Conservation (phyloP, 2,797 vertebrate genomes). For the Lindbergichthys nudifrons region DNA sequence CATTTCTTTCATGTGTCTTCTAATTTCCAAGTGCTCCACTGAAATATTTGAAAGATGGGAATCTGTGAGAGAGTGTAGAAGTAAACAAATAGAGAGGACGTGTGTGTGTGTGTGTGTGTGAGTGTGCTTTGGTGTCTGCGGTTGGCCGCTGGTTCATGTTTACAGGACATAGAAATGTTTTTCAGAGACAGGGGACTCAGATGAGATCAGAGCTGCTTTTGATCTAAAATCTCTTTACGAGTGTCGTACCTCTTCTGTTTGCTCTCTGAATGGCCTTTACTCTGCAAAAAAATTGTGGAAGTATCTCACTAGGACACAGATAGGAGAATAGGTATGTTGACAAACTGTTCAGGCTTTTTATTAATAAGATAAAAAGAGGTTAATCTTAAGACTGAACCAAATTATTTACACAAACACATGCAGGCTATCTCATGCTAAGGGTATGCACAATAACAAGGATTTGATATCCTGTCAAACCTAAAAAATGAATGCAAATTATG, state of each 20-base stretch:
- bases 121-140: constrained; percentile 20
- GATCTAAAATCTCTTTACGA: constrained; percentile 39
- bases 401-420: background rate
- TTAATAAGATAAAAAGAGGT: constrained; percentile 13
- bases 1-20: constrained; percentile 11
- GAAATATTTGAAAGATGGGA: constrained; percentile 21
- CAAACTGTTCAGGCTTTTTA: background rate
- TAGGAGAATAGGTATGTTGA: constrained; percentile 2
- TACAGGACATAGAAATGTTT: constrained; percentile 19
- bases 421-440: background rate
- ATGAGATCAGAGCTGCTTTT: constrained; percentile 45
- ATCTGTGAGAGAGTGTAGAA: background rate
- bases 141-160: background rate
- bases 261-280: constrained; percentile 18
- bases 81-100: constrained; percentile 1
- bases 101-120: background rate
- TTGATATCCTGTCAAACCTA: background rate
- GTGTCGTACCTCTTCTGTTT: constrained; percentile 7
- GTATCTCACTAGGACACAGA: background rate
- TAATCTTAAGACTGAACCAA: background rate
- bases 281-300: constrained; percentile 11
- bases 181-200: constrained; percentile 10
- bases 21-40: constrained; percentile 23
- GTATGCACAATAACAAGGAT: background rate
- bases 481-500: background rate